phyloP scores from a whole-genome alignment of 1,140 invertebrate genomes.

The Bombus waltoni region DNA sequence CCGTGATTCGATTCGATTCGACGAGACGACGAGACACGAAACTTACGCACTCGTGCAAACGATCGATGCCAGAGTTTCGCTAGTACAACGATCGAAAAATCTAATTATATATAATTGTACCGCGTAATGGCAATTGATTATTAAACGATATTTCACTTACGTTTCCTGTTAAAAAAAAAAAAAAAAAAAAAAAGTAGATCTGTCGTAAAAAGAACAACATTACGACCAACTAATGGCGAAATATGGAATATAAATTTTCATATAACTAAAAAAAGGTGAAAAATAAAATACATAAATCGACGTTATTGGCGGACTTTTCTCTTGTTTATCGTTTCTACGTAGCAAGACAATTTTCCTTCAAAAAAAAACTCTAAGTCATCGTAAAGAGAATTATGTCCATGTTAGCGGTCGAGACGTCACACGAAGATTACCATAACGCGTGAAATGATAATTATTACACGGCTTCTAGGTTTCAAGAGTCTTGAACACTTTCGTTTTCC shows the following conservation, averaged over 20 bases:
- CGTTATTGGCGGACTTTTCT: background rate
- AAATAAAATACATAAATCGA: background rate
- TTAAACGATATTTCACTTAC: background rate
- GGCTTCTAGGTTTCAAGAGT: background rate
- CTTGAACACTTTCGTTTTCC: slow-evolving; percentile 35
- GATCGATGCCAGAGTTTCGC: background rate
- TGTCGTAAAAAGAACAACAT: background rate
- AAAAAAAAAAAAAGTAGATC: background rate
- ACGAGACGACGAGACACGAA: background rate
- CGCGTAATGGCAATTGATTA: too few species aligned
- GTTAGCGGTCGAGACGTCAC: background rate
- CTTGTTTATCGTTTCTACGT: background rate
- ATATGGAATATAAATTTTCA: background rate
- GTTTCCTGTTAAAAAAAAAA: background rate
- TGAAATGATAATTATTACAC: background rate
- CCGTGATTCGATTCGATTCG: slow-evolving; percentile 37
- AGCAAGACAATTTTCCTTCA: background rate
- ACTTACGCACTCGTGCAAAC: slow-evolving; percentile 3
- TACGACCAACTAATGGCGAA: background rate
- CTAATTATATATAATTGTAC: background rate
- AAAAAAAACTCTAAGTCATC: background rate
- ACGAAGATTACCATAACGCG: background rate
- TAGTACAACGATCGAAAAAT: background rate
- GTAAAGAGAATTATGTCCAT: background rate
- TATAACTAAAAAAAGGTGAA: background rate